Conservation (phyloP, 2,797 vertebrate species). For the Cyprinodon diabolis region DNA sequence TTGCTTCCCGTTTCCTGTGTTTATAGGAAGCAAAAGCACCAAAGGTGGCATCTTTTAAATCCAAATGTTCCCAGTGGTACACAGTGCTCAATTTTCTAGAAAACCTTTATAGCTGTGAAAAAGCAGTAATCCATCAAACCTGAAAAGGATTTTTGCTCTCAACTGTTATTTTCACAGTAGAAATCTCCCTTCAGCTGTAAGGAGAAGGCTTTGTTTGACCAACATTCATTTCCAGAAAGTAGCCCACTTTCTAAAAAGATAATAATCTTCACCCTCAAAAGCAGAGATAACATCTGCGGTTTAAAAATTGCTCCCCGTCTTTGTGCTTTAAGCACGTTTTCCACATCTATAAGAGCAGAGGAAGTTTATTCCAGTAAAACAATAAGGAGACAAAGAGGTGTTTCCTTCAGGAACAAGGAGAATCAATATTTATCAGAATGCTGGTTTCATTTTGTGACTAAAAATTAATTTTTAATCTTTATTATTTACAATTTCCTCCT, state of each 20-base stretch:
- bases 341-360: not conserved
- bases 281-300: slow-evolving; percentile 14
- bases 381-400: not conserved
- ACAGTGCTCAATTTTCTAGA: slow-evolving; percentile 10
- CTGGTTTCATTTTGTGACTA: not conserved
- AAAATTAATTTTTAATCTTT: not conserved
- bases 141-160: slow-evolving; percentile 12
- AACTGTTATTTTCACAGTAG: slow-evolving; percentile 1
- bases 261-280: slow-evolving; percentile 23
- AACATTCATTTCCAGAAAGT: slow-evolving; percentile 35
- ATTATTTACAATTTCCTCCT: not conserved
- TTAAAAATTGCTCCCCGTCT: slow-evolving; percentile 9
- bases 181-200: slow-evolving; percentile 11
- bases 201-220: slow-evolving; percentile 28
- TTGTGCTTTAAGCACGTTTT: slow-evolving; percentile 1
- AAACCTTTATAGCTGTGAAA: slow-evolving; percentile 9
- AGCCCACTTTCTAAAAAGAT: slow-evolving; percentile 42
- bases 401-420: not conserved
- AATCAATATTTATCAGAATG: not conserved
- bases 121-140: slow-evolving; percentile 12
- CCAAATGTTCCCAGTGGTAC: slow-evolving; percentile 12
- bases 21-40: slow-evolving; percentile 1
- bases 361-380: not conserved
- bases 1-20: slow-evolving; percentile 17
- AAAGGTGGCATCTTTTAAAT: slow-evolving; percentile 8